phyloP scores from a whole-genome alignment of 2,797 vertebrate species.

The Lutjanus campechanus region DNA sequence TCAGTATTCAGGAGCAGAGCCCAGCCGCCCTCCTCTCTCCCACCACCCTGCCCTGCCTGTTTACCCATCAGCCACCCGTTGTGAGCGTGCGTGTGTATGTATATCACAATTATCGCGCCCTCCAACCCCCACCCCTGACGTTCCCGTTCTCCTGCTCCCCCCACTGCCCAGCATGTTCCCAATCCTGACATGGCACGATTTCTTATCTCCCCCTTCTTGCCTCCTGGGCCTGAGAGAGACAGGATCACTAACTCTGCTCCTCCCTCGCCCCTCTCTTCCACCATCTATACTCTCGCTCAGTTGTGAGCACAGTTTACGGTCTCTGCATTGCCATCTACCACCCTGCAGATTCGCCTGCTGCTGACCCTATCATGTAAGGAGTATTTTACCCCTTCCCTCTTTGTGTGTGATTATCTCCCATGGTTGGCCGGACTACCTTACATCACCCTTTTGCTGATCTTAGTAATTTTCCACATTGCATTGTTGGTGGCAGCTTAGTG shows the following conservation, averaged over 20 bases:
- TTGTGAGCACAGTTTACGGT: constrained; percentile 59
- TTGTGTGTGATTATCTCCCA: constrained; percentile 68
- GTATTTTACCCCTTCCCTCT: constrained; percentile 61
- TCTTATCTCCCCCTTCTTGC: constrained; percentile 78
- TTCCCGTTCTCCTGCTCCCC: constrained; percentile 65
- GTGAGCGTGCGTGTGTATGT: constrained; percentile 81
- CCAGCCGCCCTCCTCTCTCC: constrained; percentile 65
- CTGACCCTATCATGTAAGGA: constrained; percentile 70
- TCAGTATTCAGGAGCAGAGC: constrained; percentile 83
- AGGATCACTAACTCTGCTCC: constrained; percentile 67
- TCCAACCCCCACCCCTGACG: constrained; percentile 60
- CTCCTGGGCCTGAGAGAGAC: constrained; percentile 77
- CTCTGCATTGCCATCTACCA: constrained; percentile 57
- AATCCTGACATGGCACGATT: constrained; percentile 85
- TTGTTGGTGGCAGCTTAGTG: constrained; percentile 67
- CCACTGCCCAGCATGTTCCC: constrained; percentile 78
- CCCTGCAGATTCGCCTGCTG: constrained; percentile 71
- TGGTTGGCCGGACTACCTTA: constrained; percentile 60
- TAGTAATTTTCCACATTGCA: constrained; percentile 61
- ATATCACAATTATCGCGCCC: constrained; percentile 81
- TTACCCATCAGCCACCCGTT: constrained; percentile 83
- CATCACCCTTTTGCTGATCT: constrained; percentile 70
- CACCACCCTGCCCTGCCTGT: constrained; percentile 76
- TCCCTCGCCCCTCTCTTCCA: constrained; percentile 56
- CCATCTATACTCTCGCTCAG: constrained; percentile 56